phyloP scores from a whole-genome alignment of 2,797 vertebrate species.

The Phyllotis vaccarum region DNA sequence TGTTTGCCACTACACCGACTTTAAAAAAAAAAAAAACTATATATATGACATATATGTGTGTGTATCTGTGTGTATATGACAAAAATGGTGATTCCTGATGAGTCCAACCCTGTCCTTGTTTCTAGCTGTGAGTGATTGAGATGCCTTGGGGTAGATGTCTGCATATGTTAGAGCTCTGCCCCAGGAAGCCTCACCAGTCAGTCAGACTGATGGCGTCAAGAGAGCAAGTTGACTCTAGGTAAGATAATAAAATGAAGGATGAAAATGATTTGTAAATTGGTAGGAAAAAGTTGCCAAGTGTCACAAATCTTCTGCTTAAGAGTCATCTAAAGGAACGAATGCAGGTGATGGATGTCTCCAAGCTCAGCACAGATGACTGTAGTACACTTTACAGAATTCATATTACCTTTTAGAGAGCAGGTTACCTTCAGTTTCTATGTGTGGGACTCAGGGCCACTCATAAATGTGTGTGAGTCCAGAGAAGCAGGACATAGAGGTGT shows the following conservation, averaged over 20 bases:
- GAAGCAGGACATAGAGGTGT: slow-evolving; percentile 53
- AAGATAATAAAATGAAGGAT: slow-evolving; percentile 67
- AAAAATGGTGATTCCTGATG: slow-evolving; percentile 14
- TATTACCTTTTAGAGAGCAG: slow-evolving; percentile 66
- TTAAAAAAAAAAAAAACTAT: slow-evolving; percentile 54
- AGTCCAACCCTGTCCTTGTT: not conserved
- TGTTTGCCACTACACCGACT: slow-evolving; percentile 43
- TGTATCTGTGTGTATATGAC: not conserved
- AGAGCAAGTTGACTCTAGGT: slow-evolving; percentile 44
- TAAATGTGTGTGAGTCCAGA: slow-evolving; percentile 67
- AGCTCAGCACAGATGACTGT: slow-evolving; percentile 38
- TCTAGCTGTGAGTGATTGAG: not conserved
- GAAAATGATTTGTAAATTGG: slow-evolving; percentile 46
- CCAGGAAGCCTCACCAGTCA: not conserved
- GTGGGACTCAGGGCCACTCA: slow-evolving; percentile 56
- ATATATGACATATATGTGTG: not conserved
- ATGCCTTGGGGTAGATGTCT: not conserved
- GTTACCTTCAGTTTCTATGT: slow-evolving; percentile 69
- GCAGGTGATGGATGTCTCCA: slow-evolving; percentile 63
- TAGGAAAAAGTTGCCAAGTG: slow-evolving; percentile 52
- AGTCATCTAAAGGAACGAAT: slow-evolving; percentile 53
- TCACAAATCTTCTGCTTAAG: slow-evolving; percentile 51
- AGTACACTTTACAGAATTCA: slow-evolving; percentile 65
- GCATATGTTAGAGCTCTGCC: slow-evolving; percentile 22
- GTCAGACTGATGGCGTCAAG: slow-evolving; percentile 52